A percentile compares a stretch with the other conserved stretches of the same genome.
Evolutionary conservation across 2,797 vertebrate genomes (phyloP).

Genomic region (Enteromius radiatus): DNA sequence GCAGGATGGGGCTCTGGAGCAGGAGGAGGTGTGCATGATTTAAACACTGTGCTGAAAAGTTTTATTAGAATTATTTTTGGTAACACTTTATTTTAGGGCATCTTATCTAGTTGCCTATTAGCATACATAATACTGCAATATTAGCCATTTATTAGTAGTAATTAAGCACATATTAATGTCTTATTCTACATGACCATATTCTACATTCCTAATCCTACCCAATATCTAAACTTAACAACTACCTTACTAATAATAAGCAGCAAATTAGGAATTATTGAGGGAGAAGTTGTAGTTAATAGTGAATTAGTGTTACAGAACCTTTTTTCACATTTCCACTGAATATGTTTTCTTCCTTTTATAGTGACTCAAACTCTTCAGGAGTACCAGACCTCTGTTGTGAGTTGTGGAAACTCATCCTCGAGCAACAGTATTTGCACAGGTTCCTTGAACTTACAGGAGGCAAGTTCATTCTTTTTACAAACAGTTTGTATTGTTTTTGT

Average conservation of each 20-base stretch:
- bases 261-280: neutral
- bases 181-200: too few species aligned
- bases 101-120: too few species aligned
- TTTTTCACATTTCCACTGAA: neutral
- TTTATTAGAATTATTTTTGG: too few species aligned
- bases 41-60: neutral
- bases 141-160: too few species aligned
- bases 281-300: neutral
- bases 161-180: too few species aligned
- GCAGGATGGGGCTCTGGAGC: constrained; percentile 57
- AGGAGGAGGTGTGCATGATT: constrained; percentile 47
- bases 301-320: neutral
- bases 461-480: constrained; percentile 9
- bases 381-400: constrained; percentile 41
- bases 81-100: too few species aligned
- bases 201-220: too few species aligned
- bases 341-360: constrained; percentile 30
- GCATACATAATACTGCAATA: too few species aligned
- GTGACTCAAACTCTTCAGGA: constrained; percentile 56
- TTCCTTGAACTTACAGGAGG: constrained; percentile 49
- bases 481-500: neutral
- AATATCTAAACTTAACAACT: neutral
- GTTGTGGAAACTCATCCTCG: constrained; percentile 53
- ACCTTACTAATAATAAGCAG: neutral
- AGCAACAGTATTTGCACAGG: constrained; percentile 54